Evolutionary conservation across 2,888 invertebrate genomes (phyloP).

Genomic region (Ophion ventricosus): DNA sequence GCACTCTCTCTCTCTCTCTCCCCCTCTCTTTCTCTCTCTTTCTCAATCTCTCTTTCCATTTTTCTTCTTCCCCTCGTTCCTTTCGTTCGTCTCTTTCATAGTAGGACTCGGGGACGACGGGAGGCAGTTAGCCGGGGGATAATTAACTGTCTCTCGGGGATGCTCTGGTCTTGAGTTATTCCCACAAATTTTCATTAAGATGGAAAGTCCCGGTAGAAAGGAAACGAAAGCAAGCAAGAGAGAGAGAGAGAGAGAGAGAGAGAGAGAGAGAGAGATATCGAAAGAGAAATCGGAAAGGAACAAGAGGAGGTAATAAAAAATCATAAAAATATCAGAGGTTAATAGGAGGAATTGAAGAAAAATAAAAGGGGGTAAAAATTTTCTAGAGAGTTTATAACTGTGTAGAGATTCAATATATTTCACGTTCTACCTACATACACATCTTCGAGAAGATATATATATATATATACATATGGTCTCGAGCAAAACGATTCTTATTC

Average conservation of each 20-base stretch:
- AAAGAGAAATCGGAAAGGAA: slow-evolving; percentile 11
- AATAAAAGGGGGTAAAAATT: slow-evolving; percentile 34
- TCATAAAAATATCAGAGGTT: slow-evolving; percentile 30
- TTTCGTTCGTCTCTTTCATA: slow-evolving; percentile 47
- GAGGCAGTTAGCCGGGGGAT: slow-evolving; percentile 61
- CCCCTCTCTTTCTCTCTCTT: slow-evolving; percentile 24
- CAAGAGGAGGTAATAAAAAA: slow-evolving; percentile 41
- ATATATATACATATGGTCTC: slow-evolving; percentile 2
- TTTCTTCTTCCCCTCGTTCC: slow-evolving; percentile 22
- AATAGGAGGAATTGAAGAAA: slow-evolving; percentile 28
- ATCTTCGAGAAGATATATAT: slow-evolving; percentile 2
- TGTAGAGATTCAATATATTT: slow-evolving; percentile 33
- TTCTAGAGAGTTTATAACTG: slow-evolving; percentile 41
- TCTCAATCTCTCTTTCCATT: slow-evolving; percentile 16
- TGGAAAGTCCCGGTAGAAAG: slow-evolving; percentile 47
- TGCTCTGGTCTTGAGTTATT: slow-evolving; percentile 59
- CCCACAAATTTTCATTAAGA: slow-evolving; percentile 63
- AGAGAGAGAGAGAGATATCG: slow-evolving; percentile 5
- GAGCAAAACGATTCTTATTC: slow-evolving; percentile 58
- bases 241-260: slow-evolving; percentile 26
- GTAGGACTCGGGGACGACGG: slow-evolving; percentile 49
- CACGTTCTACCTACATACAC: neutral
- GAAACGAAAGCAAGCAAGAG: slow-evolving; percentile 27
- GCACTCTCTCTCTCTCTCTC: slow-evolving; percentile 28
- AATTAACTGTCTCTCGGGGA: slow-evolving; percentile 63